Evolutionary conservation across 2,113 vertebrate species (phyloP).

Genomic region (Cettia cetti): DNA sequence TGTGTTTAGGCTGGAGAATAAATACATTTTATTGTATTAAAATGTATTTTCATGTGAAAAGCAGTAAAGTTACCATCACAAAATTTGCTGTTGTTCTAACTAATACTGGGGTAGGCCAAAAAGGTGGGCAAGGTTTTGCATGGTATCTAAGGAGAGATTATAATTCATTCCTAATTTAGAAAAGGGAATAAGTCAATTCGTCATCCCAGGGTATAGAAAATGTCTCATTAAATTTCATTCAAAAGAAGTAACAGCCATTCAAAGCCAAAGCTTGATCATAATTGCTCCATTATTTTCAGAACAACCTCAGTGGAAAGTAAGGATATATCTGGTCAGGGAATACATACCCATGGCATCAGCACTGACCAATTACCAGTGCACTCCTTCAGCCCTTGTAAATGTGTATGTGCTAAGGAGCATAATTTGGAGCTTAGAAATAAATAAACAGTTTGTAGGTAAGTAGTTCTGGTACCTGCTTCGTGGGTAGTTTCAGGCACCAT

Average conservation of each 20-base stretch:
- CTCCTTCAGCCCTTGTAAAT: not conserved
- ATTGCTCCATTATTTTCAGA: not conserved
- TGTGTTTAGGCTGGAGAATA: not conserved
- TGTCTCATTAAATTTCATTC: not conserved
- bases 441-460: not conserved
- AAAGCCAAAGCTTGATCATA: not conserved
- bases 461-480: conserved; percentile 82
- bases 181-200: not conserved
- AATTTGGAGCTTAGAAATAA: not conserved
- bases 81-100: not conserved
- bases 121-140: not conserved
- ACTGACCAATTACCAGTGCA: not conserved
- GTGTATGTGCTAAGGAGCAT: not conserved
- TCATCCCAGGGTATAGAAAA: not conserved
- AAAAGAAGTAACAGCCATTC: not conserved
- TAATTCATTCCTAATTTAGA: not conserved
- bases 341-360: not conserved
- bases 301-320: not conserved
- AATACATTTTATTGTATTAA: not conserved
- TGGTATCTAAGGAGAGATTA: not conserved
- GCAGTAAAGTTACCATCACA: not conserved
- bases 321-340: not conserved
- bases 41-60: not conserved
- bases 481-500: conserved; percentile 92
- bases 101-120: not conserved